Base-by-base conservation (phyloP, 2,797 vertebrate species). In the Platyrinchus mystaceus region DNA sequence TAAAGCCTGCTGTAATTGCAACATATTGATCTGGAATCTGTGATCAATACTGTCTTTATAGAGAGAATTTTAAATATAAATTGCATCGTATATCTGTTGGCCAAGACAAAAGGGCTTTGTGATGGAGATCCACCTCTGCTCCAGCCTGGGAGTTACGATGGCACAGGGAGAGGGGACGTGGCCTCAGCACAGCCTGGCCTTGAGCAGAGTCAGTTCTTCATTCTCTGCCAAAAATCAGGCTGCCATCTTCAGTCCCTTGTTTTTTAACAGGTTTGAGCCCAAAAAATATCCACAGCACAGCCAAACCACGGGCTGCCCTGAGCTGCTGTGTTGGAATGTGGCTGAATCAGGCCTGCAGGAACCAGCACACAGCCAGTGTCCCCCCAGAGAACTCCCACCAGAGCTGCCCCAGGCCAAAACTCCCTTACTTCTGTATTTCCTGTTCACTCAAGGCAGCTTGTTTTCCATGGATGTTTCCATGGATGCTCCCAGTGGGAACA, bases 41-140 rank as follows among this genome's bases (percentile, higher is more conserved):
- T 95, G 96, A 94, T 97, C 95, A 89, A 97, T 96, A 89, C 71
- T 62, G 93, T 94, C 95, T 97, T 94, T 96, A 95, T 94, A 93
- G 95, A 90, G 95, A 77, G 94, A 92, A 94, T 96, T 96, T 95
- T 94, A 95, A 96, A 96, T 96, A 96, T 91, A 97, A 96, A 97
- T 96, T 96, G 95, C 93, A 44, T 96, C 88, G 39, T 97, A 95
- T 96, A 96, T 96, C 95, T 96, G 93, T 39, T 70, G 66, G 80
- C 0, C 50, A 84, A 92, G 94, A 86, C 85, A 89, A 96, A 96
- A 94, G 91, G 88, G 53, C 68, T 19, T 4, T 3, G 77, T 76
- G 91, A 74, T 1, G 49, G 70, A 91, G 86, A 90, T 84, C 55
- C 64, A 49, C 66, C 75, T 67, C 47, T 2, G 2, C 68, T 62